Conservation (phyloP, 2,888 invertebrate genomes). For the Andrena bicolor region DNA sequence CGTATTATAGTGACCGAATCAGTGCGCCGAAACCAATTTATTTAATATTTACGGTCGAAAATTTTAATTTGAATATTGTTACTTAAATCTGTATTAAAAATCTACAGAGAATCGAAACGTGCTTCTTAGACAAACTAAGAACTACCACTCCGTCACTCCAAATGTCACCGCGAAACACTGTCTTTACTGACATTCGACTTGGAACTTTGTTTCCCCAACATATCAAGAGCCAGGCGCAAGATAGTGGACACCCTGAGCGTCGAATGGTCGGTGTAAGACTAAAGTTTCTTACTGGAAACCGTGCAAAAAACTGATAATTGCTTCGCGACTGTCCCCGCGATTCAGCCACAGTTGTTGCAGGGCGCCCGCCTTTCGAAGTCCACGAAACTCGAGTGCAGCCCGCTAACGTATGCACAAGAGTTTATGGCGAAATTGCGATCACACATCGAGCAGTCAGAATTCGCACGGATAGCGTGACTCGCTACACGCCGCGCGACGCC, state of each 20-base stretch:
- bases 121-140: no score
- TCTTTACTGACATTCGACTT: not conserved
- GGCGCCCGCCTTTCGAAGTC: not conserved
- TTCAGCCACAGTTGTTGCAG: not conserved
- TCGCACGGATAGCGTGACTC: conserved; percentile 40
- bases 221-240: not conserved
- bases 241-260: not conserved
- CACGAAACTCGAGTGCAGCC: conserved; percentile 14
- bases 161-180: not conserved
- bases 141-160: no score
- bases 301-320: conserved; percentile 28
- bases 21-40: no score
- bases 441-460: conserved; percentile 16
- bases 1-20: no score
- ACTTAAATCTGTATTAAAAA: no score
- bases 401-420: conserved; percentile 24
- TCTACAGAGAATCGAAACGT: no score
- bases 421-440: conserved; percentile 8
- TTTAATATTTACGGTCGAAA: no score
- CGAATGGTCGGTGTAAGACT: not conserved
- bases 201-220: not conserved
- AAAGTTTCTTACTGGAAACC: not conserved
- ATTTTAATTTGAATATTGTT: no score
- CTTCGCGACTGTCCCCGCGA: not conserved
- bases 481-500: not conserved